A percentile compares a stretch with the other conserved stretches of the same genome.
phyloP scores from a whole-genome alignment of 2,113 vertebrate species.

The Crotophaga sulcirostris region DNA sequence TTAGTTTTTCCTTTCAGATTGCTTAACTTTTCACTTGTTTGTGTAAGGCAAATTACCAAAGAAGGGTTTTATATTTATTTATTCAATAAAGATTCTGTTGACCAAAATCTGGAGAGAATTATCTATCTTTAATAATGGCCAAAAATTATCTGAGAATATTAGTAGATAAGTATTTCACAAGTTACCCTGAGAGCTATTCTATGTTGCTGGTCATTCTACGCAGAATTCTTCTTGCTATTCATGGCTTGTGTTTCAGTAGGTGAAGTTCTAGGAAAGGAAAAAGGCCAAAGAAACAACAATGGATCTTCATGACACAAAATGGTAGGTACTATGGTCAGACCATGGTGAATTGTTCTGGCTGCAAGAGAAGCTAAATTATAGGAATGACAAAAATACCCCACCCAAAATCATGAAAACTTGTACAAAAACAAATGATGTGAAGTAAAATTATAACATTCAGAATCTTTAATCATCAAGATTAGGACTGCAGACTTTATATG shows the following conservation, averaged over 20 bases:
- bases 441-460: background rate
- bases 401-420: background rate
- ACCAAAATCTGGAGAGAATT: background rate
- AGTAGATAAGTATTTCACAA: background rate
- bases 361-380: background rate
- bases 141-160: background rate
- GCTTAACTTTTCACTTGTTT: background rate
- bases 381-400: background rate
- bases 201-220: background rate
- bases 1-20: background rate
- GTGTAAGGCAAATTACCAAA: background rate
- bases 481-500: background rate
- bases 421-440: background rate
- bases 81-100: background rate
- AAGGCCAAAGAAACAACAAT: background rate
- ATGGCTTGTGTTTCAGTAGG: background rate
- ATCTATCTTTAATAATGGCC: background rate
- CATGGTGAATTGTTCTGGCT: background rate
- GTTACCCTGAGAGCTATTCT: background rate
- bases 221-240: background rate
- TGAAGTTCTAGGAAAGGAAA: background rate
- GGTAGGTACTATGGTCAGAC: rapidly evolving
- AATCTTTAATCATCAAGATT: background rate
- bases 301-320: background rate
- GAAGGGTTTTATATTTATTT: background rate